These are phyloP conservation scores for Sinella curviseta DNA, from an alignment of 1,140 invertebrate species.

Conservation along the genomic window DNA sequence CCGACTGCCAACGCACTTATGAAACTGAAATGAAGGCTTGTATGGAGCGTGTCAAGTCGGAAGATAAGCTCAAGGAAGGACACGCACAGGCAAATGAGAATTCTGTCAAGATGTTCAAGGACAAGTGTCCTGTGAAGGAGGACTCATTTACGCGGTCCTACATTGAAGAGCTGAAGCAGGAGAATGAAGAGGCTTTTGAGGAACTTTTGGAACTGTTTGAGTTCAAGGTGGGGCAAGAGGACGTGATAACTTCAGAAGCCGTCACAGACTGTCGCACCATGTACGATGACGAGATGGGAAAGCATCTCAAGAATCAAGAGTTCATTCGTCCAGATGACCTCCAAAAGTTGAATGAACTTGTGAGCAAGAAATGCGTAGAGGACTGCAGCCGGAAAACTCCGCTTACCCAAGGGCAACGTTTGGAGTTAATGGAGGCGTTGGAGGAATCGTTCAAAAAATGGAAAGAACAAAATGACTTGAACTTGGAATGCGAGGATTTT, in stretches of 20 bases:
- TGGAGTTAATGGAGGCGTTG: not conserved
- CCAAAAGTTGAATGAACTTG: not conserved
- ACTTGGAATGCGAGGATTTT: not conserved
- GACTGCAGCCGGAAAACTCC: not conserved
- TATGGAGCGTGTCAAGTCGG: not conserved
- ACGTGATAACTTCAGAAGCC: not conserved
- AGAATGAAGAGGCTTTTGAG: not conserved
- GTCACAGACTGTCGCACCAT: not conserved
- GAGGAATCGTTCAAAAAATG: not conserved
- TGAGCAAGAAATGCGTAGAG: not conserved
- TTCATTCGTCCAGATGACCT: conserved; percentile 16
- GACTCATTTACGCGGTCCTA: not conserved
- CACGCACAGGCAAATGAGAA: not conserved
- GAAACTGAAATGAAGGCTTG: not conserved
- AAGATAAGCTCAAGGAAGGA: not conserved
- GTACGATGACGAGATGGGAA: conserved; percentile 27
- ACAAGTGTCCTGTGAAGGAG: not conserved
- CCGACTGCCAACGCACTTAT: not conserved
- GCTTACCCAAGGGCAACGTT: not conserved
- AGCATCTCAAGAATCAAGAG: conserved; percentile 1
- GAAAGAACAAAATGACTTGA: conserved; percentile 14
- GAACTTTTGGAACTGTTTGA: conserved; percentile 9
- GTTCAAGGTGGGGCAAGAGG: conserved; percentile 3
- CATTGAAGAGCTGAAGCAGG: not conserved
- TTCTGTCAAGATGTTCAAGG: not conserved